Evolutionary conservation across 2,888 invertebrate species (phyloP).

Genomic region (Gymnocheta viridis): DNA sequence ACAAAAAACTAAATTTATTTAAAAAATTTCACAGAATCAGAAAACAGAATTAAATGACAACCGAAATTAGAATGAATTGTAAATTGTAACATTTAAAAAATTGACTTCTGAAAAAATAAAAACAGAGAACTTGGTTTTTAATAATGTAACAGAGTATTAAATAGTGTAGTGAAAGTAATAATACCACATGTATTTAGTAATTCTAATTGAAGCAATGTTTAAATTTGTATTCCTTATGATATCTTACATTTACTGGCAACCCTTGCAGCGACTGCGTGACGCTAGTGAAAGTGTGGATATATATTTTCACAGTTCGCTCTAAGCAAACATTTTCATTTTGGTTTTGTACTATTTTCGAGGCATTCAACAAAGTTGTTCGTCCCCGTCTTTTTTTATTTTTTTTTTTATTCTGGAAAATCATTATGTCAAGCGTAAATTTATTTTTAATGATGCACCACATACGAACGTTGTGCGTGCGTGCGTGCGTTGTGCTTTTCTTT

Average conservation of each 20-base stretch:
- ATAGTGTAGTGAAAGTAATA: no score
- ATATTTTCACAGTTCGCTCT: not conserved
- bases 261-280: not conserved
- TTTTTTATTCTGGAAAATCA: conserved; percentile 28
- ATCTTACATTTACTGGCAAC: not conserved
- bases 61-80: no score
- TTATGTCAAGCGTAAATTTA: conserved; percentile 67
- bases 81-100: no score
- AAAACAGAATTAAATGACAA: no score
- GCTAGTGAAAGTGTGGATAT: not conserved
- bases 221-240: no score
- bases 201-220: no score
- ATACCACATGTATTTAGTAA: no score
- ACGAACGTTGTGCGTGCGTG: conserved; percentile 60
- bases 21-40: no score
- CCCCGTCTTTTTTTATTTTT: not conserved
- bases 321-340: conserved; percentile 28
- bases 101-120: no score
- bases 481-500: conserved; percentile 47
- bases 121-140: no score
- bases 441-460: conserved; percentile 69
- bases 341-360: not conserved
- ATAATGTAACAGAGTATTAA: no score
- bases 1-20: no score
- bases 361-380: conserved; percentile 3